Base-by-base conservation (phyloP, 2,888 invertebrate genomes). In the Andrena flavipes region DNA sequence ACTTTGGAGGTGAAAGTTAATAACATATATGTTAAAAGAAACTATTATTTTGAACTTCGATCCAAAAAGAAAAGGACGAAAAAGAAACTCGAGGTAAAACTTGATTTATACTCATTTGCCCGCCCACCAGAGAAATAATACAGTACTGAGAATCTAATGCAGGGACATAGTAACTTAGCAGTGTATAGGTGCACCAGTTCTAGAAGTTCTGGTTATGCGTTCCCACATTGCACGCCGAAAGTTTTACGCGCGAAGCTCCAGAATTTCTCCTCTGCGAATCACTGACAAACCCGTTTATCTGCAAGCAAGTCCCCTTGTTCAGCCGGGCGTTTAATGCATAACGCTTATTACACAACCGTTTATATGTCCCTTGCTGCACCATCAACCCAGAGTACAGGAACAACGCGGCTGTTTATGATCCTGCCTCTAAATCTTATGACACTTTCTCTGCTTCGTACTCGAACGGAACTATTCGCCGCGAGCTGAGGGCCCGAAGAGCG, bases 381-480 rank as follows among this genome's bases (percentile, higher is more conserved):
- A 60, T 60, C 23, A 63, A 63, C 64, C 35, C 8, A 8, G 2
- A 26, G 13, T 67, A 48, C 29, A 60, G 48, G 33, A 56, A 69
- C 73, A 63, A 65, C 73, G 30, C 35, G 51, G 10, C 42, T 16
- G 54, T 72, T 84, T 82, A 68, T 35, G 75, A 75, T 68, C 69
- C 33, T 35, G 59, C 56, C 68, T 33, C 69, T 76, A 29, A 78
- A 74, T 76, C 79, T 79, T 76, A 72, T 71, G 51, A 54, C 48
- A 75, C 84, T 87, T 87, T 87, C 80, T 87, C 75, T 65, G 23
- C 42, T 62, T 69, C 60, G 30, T 51, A 72, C 67, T 78, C 30
- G 10, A 35, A 63, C 54, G 64, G 80, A 76, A 76, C 60, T 35
- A 13, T 78, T 71, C 54, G 59, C 51, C 30, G 10, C 60, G 49